Evolutionary conservation across 2,888 invertebrate species (phyloP), one percentile per base, ranked within the genome.

Genomic region (Euclidia mi): DNA sequence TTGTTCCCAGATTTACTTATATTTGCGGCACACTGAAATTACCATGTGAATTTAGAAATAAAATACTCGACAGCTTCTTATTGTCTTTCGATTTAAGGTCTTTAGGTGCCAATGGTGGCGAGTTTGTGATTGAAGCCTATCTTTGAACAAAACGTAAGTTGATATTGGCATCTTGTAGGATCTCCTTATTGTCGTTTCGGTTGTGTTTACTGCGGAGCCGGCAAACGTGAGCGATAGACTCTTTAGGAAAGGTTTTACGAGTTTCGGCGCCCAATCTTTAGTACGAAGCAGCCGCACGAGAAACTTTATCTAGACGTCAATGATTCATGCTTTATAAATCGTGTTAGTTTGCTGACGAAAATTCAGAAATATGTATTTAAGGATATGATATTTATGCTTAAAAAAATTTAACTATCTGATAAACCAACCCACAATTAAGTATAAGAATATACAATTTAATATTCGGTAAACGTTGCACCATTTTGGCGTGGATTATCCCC

Each of bases 11-110:
- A 50, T 52, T 48, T 43, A 60, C 52, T 50, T 44, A 50, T 56
- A 63, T 56, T 37, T 44, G 55, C 34, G 49, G 48, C 46, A 53
- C 46, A 43, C 32, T 58, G 42, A 25, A 25, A 53, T 48, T 40
- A 32, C 11, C 35, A 43, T 43, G 11, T 29, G 17, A 40, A 52
- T 34, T 34, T 40, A 32, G 31, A 46, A 38, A 28, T 32, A 40
- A 43, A 41, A 29, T 34, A 42, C 15, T 11, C 32, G 25, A 50
- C 69, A 69, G 64, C 69, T 64, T 65, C 55, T 72, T 68, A 68
- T 68, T 56, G 20, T 43, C 42, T 29, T 49, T 56, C 51, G 52
- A 59, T 67, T 62, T 40, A 14, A 67, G 71, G 56, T 45, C 15
- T 44, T 11, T 35, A n/a, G 17, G 2, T 10, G 2, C 11, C 12